phyloP scores from a whole-genome alignment of 1,140 invertebrate genomes.

The Condylostylus longicornis region DNA sequence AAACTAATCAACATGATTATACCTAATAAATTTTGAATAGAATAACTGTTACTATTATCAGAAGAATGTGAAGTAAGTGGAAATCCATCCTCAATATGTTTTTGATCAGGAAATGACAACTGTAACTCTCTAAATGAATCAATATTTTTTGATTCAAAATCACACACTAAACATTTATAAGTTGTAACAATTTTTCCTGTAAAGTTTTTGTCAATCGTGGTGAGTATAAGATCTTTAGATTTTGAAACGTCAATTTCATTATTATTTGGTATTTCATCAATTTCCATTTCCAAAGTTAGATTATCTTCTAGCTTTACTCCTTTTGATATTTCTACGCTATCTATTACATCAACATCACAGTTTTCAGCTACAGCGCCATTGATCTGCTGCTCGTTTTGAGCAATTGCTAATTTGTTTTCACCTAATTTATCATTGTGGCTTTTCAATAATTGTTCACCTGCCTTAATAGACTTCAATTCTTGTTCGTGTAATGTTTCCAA shows the following conservation, averaged over 20 bases:
- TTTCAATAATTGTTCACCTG: neutral
- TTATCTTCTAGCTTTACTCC: too few species aligned
- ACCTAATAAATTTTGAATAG: too few species aligned
- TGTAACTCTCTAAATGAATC: slow-evolving; percentile 69
- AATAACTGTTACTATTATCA: too few species aligned
- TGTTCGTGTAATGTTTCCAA: slow-evolving; percentile 57
- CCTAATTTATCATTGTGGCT: too few species aligned
- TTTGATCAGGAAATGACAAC: slow-evolving; percentile 57
- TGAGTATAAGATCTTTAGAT: slow-evolving; percentile 13
- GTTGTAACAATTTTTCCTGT: slow-evolving; percentile 57
- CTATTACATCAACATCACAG: slow-evolving; percentile 2
- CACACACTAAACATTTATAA: slow-evolving; percentile 53
- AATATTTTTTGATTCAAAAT: slow-evolving; percentile 48
- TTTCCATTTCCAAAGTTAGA: neutral
- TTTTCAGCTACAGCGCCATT: slow-evolving; percentile 4
- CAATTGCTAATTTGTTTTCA: neutral
- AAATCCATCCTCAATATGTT: slow-evolving; percentile 34
- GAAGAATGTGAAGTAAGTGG: too few species aligned
- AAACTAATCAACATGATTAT: too few species aligned
- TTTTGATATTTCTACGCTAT: too few species aligned
- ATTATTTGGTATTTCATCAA: slow-evolving; percentile 19
- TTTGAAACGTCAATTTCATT: neutral
- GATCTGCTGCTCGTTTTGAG: neutral
- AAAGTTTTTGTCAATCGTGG: slow-evolving; percentile 50
- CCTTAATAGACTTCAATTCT: slow-evolving; percentile 32